Evolutionary conservation across 2,888 invertebrate genomes (phyloP).

Genomic region (Phortica magna): DNA sequence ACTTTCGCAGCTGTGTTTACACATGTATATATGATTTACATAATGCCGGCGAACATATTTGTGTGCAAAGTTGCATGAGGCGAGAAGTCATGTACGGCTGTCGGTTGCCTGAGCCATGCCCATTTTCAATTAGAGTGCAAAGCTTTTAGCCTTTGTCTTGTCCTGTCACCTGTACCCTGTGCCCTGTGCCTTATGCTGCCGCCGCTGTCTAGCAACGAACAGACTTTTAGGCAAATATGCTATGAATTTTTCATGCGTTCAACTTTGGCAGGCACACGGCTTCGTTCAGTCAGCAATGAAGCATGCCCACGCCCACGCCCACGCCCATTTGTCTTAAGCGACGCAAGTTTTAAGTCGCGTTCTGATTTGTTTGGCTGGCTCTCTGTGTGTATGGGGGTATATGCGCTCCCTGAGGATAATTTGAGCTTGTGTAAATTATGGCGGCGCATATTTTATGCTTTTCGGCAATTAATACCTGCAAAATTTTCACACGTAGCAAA

Average conservation of each 20-base stretch:
- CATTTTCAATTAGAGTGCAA: too few species aligned
- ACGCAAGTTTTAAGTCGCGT: too few species aligned
- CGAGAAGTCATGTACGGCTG: too few species aligned
- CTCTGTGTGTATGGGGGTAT: too few species aligned
- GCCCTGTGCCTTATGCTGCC: background rate
- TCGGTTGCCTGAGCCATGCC: too few species aligned
- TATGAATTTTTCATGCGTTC: background rate
- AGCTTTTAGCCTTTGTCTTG: background rate
- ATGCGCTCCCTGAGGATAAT: constrained; percentile 11
- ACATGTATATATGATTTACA: background rate
- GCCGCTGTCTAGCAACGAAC: background rate
- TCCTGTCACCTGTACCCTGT: background rate
- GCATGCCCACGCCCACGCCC: background rate
- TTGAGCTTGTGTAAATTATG: constrained; percentile 6
- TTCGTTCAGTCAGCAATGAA: too few species aligned
- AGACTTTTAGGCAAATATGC: constrained; percentile 12
- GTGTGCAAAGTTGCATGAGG: background rate
- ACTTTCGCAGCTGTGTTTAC: background rate
- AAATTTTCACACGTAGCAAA: constrained; percentile 13
- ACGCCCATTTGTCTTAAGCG: background rate
- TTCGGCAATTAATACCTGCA: constrained; percentile 14
- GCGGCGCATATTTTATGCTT: constrained; percentile 12
- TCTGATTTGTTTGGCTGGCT: background rate
- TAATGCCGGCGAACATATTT: too few species aligned
- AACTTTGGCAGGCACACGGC: background rate